These are phyloP conservation scores for Maniola hyperantus DNA, from an alignment of 2,888 invertebrate genomes.

Conservation along the genomic window DNA sequence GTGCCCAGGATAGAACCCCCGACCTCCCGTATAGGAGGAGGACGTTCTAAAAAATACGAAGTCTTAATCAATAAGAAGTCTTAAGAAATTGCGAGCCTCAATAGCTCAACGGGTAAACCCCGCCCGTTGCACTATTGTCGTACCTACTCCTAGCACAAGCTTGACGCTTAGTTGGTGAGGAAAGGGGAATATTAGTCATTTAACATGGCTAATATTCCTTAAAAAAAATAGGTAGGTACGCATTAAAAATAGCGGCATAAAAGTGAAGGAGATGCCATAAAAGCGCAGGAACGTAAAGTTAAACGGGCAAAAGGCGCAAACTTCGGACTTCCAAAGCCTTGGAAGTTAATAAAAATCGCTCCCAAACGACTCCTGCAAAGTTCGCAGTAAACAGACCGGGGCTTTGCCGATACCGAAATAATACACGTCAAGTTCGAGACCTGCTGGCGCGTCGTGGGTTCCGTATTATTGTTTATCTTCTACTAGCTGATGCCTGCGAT, in stretches of 20 bases:
- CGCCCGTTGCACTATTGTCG: no score
- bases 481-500: background rate
- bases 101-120: no score
- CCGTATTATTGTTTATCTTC: background rate
- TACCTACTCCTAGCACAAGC: no score
- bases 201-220: no score
- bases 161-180: no score
- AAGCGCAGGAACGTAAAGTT: slow-evolving; percentile 62
- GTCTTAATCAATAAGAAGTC: no score
- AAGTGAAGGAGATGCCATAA: slow-evolving; percentile 62
- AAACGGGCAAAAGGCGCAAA: slow-evolving; percentile 59
- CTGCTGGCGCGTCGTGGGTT: background rate
- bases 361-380: slow-evolving; percentile 70
- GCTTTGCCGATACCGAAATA: slow-evolving; percentile 52
- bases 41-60: no score
- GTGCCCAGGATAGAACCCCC: no score
- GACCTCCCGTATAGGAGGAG: no score
- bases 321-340: slow-evolving; percentile 55
- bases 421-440: slow-evolving; percentile 16
- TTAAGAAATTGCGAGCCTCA: no score
- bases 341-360: slow-evolving; percentile 78
- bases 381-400: slow-evolving; percentile 70
- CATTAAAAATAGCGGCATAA: slow-evolving; percentile 52
- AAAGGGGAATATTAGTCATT: no score
- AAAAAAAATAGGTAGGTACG: slow-evolving; percentile 31